A percentile compares a stretch with the other conserved stretches of the same genome.
phyloP scores from a whole-genome alignment of 2,888 invertebrate species.

The Pristionchus entomophagus region DNA sequence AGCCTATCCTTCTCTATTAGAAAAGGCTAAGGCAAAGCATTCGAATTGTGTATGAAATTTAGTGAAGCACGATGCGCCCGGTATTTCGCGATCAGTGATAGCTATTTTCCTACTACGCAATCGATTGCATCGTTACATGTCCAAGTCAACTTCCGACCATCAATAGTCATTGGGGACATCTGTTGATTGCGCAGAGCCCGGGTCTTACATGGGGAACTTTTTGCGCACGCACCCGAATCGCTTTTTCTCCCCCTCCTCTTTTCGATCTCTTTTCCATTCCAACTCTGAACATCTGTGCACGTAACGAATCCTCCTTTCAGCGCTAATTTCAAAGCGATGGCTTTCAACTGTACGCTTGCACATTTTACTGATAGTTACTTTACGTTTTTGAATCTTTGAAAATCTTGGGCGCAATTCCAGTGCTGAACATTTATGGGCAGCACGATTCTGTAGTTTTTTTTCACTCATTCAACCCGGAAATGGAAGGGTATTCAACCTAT shows the following conservation, averaged over 20 bases:
- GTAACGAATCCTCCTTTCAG: background rate
- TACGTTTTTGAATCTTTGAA: background rate
- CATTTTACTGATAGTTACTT: background rate
- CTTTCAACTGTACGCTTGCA: background rate
- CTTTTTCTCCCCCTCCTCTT: background rate
- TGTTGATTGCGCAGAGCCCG: background rate
- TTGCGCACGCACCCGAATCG: background rate
- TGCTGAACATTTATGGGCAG: background rate
- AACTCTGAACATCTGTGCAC: slow-evolving; percentile 16
- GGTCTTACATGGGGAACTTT: slow-evolving; percentile 30
- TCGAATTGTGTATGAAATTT: too few relatives aligned
- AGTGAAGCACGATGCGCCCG: too few relatives aligned
- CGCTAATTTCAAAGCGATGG: background rate
- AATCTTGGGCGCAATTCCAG: background rate
- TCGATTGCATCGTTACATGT: too few relatives aligned
- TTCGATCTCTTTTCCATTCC: background rate
- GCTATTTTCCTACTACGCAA: too few relatives aligned
- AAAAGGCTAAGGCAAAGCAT: too few relatives aligned
- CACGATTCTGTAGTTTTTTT: too few relatives aligned
- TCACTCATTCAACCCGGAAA: too few relatives aligned
- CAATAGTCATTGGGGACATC: background rate
- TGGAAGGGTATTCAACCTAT: too few relatives aligned
- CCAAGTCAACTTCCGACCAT: too few relatives aligned
- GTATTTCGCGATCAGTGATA: too few relatives aligned
- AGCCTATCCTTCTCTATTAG: too few relatives aligned